A percentile compares a stretch with the other conserved stretches of the same genome.
Conservation (phyloP, 2,888 invertebrate species). For the Calameuta filiformis region DNA sequence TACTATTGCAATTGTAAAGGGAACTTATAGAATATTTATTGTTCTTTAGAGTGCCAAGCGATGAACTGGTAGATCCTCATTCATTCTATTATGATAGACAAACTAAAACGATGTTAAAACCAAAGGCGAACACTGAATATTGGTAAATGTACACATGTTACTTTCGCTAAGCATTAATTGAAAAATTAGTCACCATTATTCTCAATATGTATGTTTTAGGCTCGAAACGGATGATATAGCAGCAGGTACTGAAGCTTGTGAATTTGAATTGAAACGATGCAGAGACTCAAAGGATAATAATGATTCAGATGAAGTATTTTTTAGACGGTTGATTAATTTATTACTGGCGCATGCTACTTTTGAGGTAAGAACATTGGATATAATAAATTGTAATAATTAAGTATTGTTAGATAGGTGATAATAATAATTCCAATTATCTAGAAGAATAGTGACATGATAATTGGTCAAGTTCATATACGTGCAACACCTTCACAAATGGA, state of each 20-base stretch:
- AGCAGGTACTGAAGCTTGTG: background rate
- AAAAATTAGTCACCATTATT: background rate
- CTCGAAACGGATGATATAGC: background rate
- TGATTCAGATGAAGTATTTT: slow-evolving; percentile 38
- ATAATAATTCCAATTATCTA: slow-evolving; percentile 13
- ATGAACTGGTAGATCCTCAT: slow-evolving; percentile 43
- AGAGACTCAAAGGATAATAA: slow-evolving; percentile 16
- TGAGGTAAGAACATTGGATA: slow-evolving; percentile 30
- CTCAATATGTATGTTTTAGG: background rate
- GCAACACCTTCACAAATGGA: slow-evolving; percentile 41
- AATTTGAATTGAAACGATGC: slow-evolving; percentile 16
- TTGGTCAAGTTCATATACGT: slow-evolving; percentile 41
- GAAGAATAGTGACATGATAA: slow-evolving; percentile 30
- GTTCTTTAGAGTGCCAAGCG: background rate
- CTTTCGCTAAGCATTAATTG: background rate
- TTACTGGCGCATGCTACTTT: slow-evolving; percentile 41
- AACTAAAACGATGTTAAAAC: slow-evolving; percentile 23
- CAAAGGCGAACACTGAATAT: background rate
- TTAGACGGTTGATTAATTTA: slow-evolving; percentile 47
- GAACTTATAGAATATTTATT: background rate
- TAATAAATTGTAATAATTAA: background rate
- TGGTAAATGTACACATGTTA: background rate
- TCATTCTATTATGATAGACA: slow-evolving; percentile 42
- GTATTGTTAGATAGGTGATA: background rate
- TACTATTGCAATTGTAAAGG: background rate